These are phyloP conservation scores for Ptychadena robeensis DNA, from an alignment of 2,797 vertebrate species.

Conservation along the genomic window DNA sequence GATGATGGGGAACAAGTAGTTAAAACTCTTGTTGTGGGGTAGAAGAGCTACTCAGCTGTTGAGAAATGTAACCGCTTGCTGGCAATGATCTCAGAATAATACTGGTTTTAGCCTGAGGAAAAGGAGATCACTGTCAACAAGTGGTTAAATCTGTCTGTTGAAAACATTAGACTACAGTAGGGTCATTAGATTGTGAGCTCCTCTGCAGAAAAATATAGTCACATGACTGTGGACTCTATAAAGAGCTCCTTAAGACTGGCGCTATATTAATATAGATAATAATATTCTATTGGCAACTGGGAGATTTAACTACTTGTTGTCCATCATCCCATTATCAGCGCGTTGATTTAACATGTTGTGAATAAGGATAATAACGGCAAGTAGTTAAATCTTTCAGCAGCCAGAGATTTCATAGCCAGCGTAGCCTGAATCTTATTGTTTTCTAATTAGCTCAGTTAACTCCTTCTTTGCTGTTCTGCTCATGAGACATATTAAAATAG, in stretches of 20 bases:
- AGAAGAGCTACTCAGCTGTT: background rate
- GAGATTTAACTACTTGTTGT: background rate
- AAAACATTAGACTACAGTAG: no score
- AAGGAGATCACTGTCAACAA: background rate
- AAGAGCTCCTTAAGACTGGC: conserved; percentile 40
- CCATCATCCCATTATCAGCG: background rate
- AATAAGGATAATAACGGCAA: background rate
- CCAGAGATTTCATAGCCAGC: no score
- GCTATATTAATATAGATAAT: no score
- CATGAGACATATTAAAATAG: background rate
- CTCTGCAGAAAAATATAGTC: conserved; percentile 18
- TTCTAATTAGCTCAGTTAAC: conserved; percentile 35
- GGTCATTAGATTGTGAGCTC: background rate
- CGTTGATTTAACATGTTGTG: background rate
- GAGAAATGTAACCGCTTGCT: background rate
- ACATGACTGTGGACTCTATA: conserved; percentile 14
- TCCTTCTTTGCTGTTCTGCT: conserved; percentile 3
- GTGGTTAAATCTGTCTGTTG: background rate
- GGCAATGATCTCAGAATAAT: no score
- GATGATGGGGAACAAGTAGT: no score
- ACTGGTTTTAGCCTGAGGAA: background rate
- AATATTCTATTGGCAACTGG: background rate
- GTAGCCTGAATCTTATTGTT: background rate
- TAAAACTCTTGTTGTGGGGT: background rate
- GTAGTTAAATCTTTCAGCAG: background rate